Percentiles rank a stretch among this genome's conserved stretches.
These are phyloP conservation scores for Laticauda laticaudata DNA, from an alignment of 2,113 vertebrate genomes.

Conservation along the genomic window DNA sequence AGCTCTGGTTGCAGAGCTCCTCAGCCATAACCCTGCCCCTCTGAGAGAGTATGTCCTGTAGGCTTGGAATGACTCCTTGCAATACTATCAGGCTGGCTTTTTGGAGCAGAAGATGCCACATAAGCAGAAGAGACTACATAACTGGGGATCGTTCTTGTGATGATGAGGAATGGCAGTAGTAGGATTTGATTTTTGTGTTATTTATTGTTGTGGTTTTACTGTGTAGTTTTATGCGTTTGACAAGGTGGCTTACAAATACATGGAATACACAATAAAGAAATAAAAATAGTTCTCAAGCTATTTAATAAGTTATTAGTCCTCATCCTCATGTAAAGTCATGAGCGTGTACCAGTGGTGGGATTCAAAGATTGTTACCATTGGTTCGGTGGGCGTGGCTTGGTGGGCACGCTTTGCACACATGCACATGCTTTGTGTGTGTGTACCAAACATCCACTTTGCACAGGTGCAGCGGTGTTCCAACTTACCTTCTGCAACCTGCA, in stretches of 20 bases:
- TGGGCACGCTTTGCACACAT: no score
- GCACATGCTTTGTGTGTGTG: no score
- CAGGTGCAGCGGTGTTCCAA: no score
- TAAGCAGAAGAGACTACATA: neutral
- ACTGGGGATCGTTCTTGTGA: neutral
- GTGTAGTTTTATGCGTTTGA: neutral
- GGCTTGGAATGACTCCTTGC: neutral
- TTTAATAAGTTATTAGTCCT: neutral
- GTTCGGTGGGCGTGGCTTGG: no score
- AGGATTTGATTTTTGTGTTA: neutral
- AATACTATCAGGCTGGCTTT: neutral
- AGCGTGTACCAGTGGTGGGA: neutral
- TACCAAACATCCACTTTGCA: no score
- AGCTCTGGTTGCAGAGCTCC: neutral
- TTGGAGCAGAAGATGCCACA: neutral
- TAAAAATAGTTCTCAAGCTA: neutral
- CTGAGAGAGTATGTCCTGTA: neutral
- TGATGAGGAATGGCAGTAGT: neutral
- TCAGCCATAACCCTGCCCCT: neutral
- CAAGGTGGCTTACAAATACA: neutral
- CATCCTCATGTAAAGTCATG: neutral
- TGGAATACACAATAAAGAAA: neutral
- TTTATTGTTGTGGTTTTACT: neutral
- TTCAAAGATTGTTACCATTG: no score
- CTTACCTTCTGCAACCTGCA: no score